Percentiles rank a stretch among this genome's conserved stretches.
These are phyloP conservation scores for Megaustenia siamemsis DNA, from an alignment of 2,888 invertebrate species.

Conservation along the genomic window DNA sequence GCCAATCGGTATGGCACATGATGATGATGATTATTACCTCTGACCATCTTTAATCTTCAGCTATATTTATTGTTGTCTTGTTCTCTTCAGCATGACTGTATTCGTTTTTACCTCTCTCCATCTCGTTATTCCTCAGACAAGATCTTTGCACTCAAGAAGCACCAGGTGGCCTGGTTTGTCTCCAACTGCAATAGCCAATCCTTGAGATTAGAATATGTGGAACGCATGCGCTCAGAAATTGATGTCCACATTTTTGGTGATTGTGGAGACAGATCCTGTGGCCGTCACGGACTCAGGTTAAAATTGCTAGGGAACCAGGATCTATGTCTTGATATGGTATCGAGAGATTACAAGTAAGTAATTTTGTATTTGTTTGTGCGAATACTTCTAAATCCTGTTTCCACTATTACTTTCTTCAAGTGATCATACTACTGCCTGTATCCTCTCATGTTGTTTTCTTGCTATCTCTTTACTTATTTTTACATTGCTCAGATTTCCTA, in stretches of 20 bases:
- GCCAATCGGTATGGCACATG: too few species aligned
- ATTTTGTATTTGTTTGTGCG: background rate
- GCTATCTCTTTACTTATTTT: too few species aligned
- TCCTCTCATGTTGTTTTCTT: too few species aligned
- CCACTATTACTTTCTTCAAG: too few species aligned
- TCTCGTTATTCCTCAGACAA: slow-evolving; percentile 9
- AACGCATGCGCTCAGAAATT: slow-evolving; percentile 33
- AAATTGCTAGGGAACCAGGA: background rate
- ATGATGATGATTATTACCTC: too few species aligned
- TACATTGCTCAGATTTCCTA: too few species aligned
- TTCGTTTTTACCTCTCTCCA: too few species aligned
- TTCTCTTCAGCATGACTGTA: too few species aligned
- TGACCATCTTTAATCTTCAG: too few species aligned
- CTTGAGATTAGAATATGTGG: slow-evolving; percentile 39
- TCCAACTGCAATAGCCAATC: slow-evolving; percentile 30
- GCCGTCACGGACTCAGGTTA: background rate
- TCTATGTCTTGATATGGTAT: background rate
- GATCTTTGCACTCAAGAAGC: slow-evolving; percentile 4
- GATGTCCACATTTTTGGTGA: slow-evolving; percentile 39
- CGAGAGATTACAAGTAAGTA: slow-evolving; percentile 26
- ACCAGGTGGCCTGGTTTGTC: slow-evolving; percentile 47
- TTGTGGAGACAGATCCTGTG: slow-evolving; percentile 44
- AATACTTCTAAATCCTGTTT: too few species aligned
- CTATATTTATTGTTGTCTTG: too few species aligned
- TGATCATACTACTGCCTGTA: too few species aligned